A percentile compares a stretch with the other conserved stretches of the same genome.
Evolutionary conservation across 2,113 vertebrate genomes (phyloP).

Genomic region (Oncorhynchus gorbuscha): DNA sequence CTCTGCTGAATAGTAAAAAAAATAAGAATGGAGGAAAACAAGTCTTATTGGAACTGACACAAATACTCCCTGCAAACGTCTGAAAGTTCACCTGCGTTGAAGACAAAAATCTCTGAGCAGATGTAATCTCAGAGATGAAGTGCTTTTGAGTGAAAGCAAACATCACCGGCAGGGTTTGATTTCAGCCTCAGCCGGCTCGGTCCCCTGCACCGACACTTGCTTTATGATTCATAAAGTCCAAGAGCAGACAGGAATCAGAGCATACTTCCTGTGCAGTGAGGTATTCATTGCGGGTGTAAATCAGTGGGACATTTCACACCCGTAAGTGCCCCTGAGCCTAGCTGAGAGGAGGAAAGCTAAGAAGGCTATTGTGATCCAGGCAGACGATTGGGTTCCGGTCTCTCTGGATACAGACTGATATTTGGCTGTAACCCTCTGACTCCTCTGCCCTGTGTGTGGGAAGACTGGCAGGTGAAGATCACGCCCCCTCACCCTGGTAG

Average conservation of each 20-base stretch:
- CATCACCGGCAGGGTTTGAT: slow-evolving; percentile 2
- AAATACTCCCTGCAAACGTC: not conserved
- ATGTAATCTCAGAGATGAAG: not conserved
- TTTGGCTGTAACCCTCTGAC: not conserved
- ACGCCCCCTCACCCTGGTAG: not conserved
- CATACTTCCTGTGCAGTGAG: slow-evolving; percentile 21
- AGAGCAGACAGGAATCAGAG: slow-evolving; percentile 22
- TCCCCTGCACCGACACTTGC: not conserved
- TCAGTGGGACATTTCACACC: slow-evolving; percentile 31
- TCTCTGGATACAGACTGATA: not conserved
- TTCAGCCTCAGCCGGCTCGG: slow-evolving; percentile 5
- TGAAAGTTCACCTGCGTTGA: slow-evolving; percentile 1
- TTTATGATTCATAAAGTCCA: slow-evolving; percentile 18
- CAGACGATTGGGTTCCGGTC: not conserved
- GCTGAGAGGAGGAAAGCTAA: not conserved
- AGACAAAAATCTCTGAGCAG: not conserved
- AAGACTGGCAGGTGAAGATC: slow-evolving; percentile 22
- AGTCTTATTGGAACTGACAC: not conserved
- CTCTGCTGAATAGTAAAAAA: not conserved
- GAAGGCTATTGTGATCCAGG: not conserved
- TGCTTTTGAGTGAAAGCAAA: slow-evolving; percentile 2
- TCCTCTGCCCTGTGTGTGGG: slow-evolving; percentile 7
- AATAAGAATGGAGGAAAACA: no score
- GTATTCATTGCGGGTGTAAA: slow-evolving; percentile 6
- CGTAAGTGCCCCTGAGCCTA: not conserved